A percentile compares a stretch with the other conserved stretches of the same genome.
These are phyloP conservation scores for Protodeltote pygarga DNA, from an alignment of 2,888 invertebrate species.

Conservation along the genomic window DNA sequence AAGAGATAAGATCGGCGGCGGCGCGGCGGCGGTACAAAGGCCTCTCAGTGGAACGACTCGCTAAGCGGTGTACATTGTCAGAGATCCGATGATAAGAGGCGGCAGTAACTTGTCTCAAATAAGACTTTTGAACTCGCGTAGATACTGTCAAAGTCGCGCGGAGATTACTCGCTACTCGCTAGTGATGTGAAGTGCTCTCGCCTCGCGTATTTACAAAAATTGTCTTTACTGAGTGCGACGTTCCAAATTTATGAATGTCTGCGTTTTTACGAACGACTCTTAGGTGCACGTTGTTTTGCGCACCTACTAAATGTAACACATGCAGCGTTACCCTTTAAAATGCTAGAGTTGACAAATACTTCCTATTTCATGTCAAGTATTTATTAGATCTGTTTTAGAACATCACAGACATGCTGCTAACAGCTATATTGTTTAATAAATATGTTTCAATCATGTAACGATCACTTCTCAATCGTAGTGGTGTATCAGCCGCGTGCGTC, in stretches of 20 bases:
- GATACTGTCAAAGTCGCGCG: constrained; percentile 11
- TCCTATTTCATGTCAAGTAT: too few relatives aligned
- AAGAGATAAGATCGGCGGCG: constrained; percentile 1
- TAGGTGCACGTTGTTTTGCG: too few relatives aligned
- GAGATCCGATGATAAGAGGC: constrained; percentile 13
- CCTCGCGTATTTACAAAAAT: too few relatives aligned
- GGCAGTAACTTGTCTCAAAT: constrained; percentile 1
- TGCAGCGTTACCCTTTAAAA: too few relatives aligned
- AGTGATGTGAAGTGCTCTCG: neutral
- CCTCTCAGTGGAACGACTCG: constrained; percentile 13
- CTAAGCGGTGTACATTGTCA: constrained; percentile 20
- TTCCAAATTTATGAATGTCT: too few relatives aligned
- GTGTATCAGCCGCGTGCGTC: neutral
- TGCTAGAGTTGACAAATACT: too few relatives aligned
- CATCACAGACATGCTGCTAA: too few relatives aligned
- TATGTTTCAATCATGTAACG: neutral
- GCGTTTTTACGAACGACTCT: too few relatives aligned
- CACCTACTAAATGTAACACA: too few relatives aligned
- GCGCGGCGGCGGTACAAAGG: constrained; percentile 3
- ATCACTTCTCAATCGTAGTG: neutral
- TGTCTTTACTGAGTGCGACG: too few relatives aligned
- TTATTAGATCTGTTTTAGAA: too few relatives aligned
- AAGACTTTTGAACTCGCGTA: constrained; percentile 6
- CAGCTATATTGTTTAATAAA: too few relatives aligned
- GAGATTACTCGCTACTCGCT: neutral